Evolutionary conservation across 1,140 invertebrate species (phyloP), one percentile per base, ranked within the genome.

Genomic region (Oppia nitens): DNA sequence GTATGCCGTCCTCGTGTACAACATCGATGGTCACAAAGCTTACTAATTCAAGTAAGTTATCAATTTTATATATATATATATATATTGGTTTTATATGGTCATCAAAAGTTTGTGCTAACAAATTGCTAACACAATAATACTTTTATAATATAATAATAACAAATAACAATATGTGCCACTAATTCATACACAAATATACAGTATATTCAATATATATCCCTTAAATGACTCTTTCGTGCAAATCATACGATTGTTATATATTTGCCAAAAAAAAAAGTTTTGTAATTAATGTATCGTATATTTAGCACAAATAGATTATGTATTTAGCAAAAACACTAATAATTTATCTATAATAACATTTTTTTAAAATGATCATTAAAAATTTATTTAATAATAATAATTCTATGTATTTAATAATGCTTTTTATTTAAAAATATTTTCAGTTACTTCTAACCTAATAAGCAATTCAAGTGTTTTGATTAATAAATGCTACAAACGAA

Each of bases 1-100:
- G 63, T 57, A 17, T 61, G 21, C 64, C 64, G 3, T 50, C 53
- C 0, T 59, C 63, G 12, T 64, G 63, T 50, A 20, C 45, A 21
- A 25, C 20, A 9, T 26, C 59, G 4, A 61, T 62, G 27, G 21
- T 64, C 1, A 23, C 47, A 29, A 20, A 21, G 21, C 55, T 63
- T 20, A 51, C 47, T 14, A 32, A 48, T 12, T 12, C 23, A n/a
- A 55, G 62, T 65, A 56, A 60, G 59, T 53, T 40, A 9, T 60
- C 25, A 40, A 32, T 60, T 28, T 40, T 2, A 2, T 1, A 47
- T 11, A 29, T 29, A 24, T 6, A n/a, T 57, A 28, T 17, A 45
- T 54, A 21, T 25, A 23, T 53, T 47, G 32, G 54, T 45, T 54
- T 20, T 32, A 11, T 24, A 25, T 47, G 21, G 53, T 59, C 32